A percentile compares a stretch with the other conserved stretches of the same genome.
phyloP scores from a whole-genome alignment of 1,140 invertebrate species.

The Anadara kagoshimensis region DNA sequence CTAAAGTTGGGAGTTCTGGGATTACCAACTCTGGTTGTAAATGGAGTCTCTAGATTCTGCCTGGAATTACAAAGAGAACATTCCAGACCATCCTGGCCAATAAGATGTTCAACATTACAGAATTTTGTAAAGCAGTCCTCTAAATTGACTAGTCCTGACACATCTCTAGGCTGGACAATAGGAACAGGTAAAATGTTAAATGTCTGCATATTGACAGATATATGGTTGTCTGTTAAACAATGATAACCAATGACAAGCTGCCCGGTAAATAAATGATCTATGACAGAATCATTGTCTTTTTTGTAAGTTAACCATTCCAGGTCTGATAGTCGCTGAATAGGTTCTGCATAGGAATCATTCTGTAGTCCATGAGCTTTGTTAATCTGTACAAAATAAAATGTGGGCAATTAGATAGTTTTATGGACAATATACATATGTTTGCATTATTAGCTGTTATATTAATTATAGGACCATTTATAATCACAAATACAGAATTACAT shows the following conservation, averaged over 20 bases:
- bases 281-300: constrained; percentile 63
- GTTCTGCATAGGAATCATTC: constrained; percentile 68
- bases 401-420: too few relatives aligned
- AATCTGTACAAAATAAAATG: constrained; percentile 62
- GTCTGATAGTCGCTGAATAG: constrained; percentile 69
- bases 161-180: constrained; percentile 53
- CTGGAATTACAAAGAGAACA: constrained; percentile 36
- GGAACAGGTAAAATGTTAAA: constrained; percentile 70
- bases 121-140: constrained; percentile 69
- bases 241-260: constrained; percentile 69
- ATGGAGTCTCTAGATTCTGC: background rate
- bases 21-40: constrained; percentile 6
- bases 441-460: too few relatives aligned
- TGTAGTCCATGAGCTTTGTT: constrained; percentile 66
- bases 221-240: constrained; percentile 60
- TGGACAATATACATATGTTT: too few relatives aligned
- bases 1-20: background rate
- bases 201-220: constrained; percentile 69
- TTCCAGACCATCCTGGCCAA: constrained; percentile 49
- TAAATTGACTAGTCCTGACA: constrained; percentile 62
- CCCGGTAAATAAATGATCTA: constrained; percentile 69
- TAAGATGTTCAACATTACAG: constrained; percentile 67
- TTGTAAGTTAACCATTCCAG: constrained; percentile 72
- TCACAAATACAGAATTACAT: too few relatives aligned
- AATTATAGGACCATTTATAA: too few relatives aligned